phyloP scores from a whole-genome alignment of 37 sponge, comb jelly and placozoan genomes.

The Geodia barretti region DNA sequence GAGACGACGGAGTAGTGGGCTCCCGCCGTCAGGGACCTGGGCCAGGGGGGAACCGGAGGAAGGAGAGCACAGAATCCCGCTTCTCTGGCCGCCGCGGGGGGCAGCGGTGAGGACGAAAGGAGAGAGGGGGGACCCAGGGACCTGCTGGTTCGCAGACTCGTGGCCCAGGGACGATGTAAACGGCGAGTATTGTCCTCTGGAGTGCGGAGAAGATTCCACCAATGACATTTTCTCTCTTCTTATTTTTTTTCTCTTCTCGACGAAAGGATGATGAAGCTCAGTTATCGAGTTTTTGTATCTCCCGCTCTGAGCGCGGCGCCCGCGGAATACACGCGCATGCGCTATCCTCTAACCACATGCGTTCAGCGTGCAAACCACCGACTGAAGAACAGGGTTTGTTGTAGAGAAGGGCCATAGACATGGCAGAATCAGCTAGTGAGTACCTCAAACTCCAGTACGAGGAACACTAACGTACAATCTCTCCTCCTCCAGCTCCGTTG shows the following conservation, averaged over 20 bases:
- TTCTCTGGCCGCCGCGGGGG: neutral
- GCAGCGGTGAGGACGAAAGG: neutral
- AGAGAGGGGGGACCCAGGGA: slow-evolving; percentile 51
- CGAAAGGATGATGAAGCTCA: too few relatives aligned
- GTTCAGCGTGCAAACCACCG: too few relatives aligned
- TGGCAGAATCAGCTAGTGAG: neutral
- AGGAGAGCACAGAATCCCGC: neutral
- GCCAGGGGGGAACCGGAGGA: slow-evolving; percentile 38
- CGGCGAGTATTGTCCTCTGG: slow-evolving; percentile 1
- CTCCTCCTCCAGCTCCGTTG: slow-evolving; percentile 28
- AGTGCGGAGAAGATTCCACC: neutral
- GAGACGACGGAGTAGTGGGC: slow-evolving; percentile 46
- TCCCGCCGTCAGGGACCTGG: slow-evolving; percentile 41
- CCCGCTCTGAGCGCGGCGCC: too few relatives aligned
- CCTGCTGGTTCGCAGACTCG: slow-evolving; percentile 16
- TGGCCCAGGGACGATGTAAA: neutral
- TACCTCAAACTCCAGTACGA: neutral
- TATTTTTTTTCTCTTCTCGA: too few relatives aligned
- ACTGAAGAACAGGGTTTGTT: too few relatives aligned
- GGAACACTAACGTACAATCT: neutral
- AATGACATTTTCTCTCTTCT: neutral
- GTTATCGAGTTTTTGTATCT: too few relatives aligned
- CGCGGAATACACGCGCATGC: too few relatives aligned
- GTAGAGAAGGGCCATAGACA: too few relatives aligned
- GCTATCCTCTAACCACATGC: too few relatives aligned